Evolutionary conservation across 2,888 invertebrate species (phyloP), one percentile per base, ranked within the genome.

Genomic region (Aspidapion aeneum): DNA sequence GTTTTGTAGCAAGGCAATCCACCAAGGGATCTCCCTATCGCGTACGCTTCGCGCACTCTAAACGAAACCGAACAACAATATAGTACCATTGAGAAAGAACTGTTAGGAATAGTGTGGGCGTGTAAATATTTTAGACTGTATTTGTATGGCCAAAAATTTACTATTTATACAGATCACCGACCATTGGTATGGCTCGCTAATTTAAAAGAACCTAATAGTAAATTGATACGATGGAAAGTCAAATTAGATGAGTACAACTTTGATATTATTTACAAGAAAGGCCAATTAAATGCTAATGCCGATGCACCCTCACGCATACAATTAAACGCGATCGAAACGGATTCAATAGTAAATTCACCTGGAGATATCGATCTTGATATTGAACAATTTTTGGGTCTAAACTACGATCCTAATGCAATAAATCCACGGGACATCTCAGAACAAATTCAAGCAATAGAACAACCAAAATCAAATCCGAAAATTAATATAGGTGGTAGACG

Each of bases 261-360:
- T 35, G 35, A 35, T 7, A 7, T 35, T 35, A 35, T 35, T 35
- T 35, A 35, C 12, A 35, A 35, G 12, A 7, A 3, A 35, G 35
- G 35, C 3, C 3, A 35, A 35, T 7, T 35, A 3, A 35, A 35
- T 12, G 12, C 3, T 7, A 35, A 35, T 35, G 35, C 35, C 35
- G 35, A 35, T 35, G 35, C 35, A 7, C 35, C 12, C 3, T 35
- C 35, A 3, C 18, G 57, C 18, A 57, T n/a, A n/a, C n/a, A n/a
- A n/a, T n/a, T n/a, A n/a, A n/a, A n/a, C n/a, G n/a, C n/a, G n/a
- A n/a, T n/a, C n/a, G n/a, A n/a, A n/a, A n/a, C n/a, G n/a, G n/a
- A n/a, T n/a, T n/a, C n/a, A n/a, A n/a, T n/a, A n/a, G n/a, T 57
- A 18, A 57, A 57, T 57, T 20, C 18, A 20, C 57, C 57, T 7